These are phyloP conservation scores for Meteorus colon DNA, from an alignment of 2,888 invertebrate species.

Conservation along the genomic window DNA sequence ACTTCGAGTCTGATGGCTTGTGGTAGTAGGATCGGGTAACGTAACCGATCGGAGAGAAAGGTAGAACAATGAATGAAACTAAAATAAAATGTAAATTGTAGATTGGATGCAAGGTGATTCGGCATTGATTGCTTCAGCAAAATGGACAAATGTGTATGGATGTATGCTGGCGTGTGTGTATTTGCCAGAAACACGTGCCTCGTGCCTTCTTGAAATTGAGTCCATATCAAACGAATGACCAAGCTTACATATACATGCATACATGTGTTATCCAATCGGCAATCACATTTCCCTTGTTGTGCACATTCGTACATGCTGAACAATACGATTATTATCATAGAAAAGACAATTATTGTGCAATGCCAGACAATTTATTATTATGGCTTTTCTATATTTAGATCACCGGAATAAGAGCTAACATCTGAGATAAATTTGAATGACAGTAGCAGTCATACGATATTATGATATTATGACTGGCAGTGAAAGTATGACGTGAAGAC, in stretches of 20 bases:
- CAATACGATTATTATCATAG: constrained; percentile 61
- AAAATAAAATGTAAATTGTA: not conserved
- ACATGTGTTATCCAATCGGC: constrained; percentile 43
- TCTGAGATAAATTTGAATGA: constrained; percentile 9
- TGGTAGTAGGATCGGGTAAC: no score
- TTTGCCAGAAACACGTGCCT: constrained; percentile 7
- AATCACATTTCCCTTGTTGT: constrained; percentile 63
- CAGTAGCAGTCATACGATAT: not conserved
- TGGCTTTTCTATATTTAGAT: not conserved
- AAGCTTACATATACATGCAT: not conserved
- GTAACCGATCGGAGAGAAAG: not conserved
- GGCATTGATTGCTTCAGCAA: not conserved
- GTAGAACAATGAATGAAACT: constrained; percentile 4
- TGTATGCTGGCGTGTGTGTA: not conserved
- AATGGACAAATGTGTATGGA: not conserved
- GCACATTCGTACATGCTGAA: constrained; percentile 60
- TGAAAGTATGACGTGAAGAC: not conserved
- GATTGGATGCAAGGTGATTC: not conserved
- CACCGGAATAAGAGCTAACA: not conserved
- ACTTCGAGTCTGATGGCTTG: constrained; percentile 39
- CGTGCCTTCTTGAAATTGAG: constrained; percentile 1
- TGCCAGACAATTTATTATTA: not conserved
- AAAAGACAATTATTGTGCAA: constrained; percentile 8
- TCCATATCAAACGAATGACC: constrained; percentile 11
- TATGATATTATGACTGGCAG: not conserved